A percentile compares a stretch with the other conserved stretches of the same genome.
phyloP scores from a whole-genome alignment of 1,140 invertebrate genomes.

The Protaetia brevitarsis region DNA sequence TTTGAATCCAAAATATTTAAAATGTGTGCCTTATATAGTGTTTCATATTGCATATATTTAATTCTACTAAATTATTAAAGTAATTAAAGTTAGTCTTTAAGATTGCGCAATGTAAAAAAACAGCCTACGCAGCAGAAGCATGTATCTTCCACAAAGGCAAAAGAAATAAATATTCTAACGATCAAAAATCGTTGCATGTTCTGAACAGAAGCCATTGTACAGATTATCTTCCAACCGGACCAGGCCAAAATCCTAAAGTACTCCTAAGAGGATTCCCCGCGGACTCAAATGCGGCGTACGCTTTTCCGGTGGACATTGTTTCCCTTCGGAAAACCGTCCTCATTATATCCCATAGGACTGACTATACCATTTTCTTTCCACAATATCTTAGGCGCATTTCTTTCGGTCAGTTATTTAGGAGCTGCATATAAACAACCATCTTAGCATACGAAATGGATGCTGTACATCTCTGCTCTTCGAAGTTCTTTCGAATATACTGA shows the following conservation, averaged over 20 bases:
- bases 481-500: too few species aligned
- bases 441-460: too few species aligned
- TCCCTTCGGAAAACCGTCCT: background rate
- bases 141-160: too few species aligned
- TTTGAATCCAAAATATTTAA: too few species aligned
- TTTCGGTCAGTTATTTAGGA: background rate
- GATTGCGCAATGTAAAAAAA: too few species aligned
- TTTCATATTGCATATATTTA: too few species aligned
- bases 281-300: background rate
- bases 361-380: background rate
- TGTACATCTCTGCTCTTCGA: too few species aligned
- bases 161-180: background rate
- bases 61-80: too few species aligned
- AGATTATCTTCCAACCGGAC: background rate
- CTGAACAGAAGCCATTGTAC: background rate
- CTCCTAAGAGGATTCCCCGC: background rate
- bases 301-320: background rate
- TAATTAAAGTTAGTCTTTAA: too few species aligned
- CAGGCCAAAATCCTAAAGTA: background rate
- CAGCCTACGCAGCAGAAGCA: too few species aligned
- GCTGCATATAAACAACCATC: background rate
- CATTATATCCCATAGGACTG: background rate
- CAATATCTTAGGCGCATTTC: slow-evolving; percentile 4
- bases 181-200: background rate
- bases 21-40: too few species aligned